Evolutionary conservation across 2,797 vertebrate genomes (phyloP).

Genomic region (Phrynocephalus forsythii): DNA sequence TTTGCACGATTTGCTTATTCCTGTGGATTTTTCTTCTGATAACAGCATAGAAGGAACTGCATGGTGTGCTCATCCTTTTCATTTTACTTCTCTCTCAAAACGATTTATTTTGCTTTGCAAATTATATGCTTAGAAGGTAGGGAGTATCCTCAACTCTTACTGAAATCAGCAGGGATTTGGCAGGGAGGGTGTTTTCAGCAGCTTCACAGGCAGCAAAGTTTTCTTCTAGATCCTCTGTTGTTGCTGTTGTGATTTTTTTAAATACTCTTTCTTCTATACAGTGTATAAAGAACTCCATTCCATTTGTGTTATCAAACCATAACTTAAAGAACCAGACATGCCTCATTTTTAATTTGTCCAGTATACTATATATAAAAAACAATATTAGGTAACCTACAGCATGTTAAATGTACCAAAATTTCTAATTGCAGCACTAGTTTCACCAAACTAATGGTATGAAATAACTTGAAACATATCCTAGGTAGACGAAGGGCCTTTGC

Average conservation of each 20-base stretch:
- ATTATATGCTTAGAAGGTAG: conserved; percentile 46
- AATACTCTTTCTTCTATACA: conserved; percentile 2
- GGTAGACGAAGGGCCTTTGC: no score
- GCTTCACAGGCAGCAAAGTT: conserved; percentile 10
- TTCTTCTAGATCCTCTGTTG: conserved; percentile 20
- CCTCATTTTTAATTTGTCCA: not conserved
- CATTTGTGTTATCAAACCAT: conserved; percentile 1
- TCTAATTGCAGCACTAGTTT: not conserved
- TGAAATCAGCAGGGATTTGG: conserved; percentile 37
- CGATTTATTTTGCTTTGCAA: conserved; percentile 19
- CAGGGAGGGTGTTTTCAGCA: not conserved
- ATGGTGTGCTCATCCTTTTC: conserved; percentile 42
- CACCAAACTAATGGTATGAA: not conserved
- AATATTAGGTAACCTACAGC: not conserved
- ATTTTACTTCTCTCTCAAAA: conserved; percentile 50
- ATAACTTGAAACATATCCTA: not conserved
- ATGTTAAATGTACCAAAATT: not conserved
- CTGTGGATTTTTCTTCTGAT: conserved; percentile 46
- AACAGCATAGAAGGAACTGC: conserved; percentile 52
- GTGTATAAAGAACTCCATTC: not conserved
- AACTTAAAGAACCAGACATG: not conserved
- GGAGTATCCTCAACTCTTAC: conserved; percentile 37
- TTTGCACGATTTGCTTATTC: conserved; percentile 57
- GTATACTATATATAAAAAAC: conserved; percentile 6
- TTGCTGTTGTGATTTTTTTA: not conserved